Evolutionary conservation across 2,113 vertebrate genomes (phyloP).

Genomic region (Dromas ardeola): DNA sequence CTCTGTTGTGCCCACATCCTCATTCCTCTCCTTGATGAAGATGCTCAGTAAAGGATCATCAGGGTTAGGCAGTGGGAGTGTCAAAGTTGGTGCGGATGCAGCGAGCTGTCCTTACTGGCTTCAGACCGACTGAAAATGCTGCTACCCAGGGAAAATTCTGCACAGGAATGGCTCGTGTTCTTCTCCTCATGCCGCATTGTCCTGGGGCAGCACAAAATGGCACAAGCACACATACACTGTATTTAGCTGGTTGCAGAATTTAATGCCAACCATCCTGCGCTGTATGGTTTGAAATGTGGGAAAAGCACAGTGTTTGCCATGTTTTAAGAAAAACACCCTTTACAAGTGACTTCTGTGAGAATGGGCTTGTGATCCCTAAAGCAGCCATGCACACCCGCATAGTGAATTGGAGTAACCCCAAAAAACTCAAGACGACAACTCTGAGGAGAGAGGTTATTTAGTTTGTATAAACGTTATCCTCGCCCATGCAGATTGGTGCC

Average conservation of each 20-base stretch:
- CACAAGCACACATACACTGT: rapidly evolving
- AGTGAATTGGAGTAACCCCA: background rate
- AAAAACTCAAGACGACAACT: background rate
- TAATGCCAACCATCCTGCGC: background rate
- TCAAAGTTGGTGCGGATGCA: background rate
- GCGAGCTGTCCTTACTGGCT: background rate
- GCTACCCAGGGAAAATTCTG: background rate
- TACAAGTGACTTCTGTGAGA: background rate
- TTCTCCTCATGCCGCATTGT: background rate
- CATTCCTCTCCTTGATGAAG: background rate
- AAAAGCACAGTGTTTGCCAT: background rate
- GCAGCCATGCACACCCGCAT: background rate
- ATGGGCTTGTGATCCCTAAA: background rate
- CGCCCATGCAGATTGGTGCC: background rate
- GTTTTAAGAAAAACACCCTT: background rate
- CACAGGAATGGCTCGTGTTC: background rate
- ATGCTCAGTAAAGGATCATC: background rate
- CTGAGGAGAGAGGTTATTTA: background rate
- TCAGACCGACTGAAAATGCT: background rate
- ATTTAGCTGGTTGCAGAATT: background rate
- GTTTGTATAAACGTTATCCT: background rate
- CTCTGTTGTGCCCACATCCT: background rate
- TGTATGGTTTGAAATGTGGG: background rate
- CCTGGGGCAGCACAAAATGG: background rate
- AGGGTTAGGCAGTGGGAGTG: background rate